Base-by-base conservation (phyloP, 2,888 invertebrate species). In the Calameuta filiformis region DNA sequence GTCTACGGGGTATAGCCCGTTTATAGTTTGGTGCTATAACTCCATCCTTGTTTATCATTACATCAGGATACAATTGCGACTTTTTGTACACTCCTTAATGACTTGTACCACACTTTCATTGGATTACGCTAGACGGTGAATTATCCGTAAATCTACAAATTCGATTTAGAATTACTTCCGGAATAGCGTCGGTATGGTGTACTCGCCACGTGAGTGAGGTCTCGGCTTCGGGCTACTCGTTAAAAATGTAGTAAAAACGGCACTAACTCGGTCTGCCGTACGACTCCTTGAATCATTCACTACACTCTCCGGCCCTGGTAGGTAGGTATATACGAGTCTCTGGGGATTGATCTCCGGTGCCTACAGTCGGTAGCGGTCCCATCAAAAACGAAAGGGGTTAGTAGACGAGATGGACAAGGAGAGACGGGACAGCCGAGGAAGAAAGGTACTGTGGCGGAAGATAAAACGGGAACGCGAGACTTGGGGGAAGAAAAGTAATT, bases 401-500 rank as follows among this genome's bases (percentile, higher is more conserved):
- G 23, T 56, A 56, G 56, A 56, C 23, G 56, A 23, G 23, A 15
- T 23, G 56, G 56, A 56, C 56, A 56, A 23, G 56, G 56, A 56
- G 1, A 23, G 9, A 9, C 56, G 23, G 56, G 9, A 56, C 1
- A 23, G 56, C 23, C 15, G 9, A 23, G 56, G 56, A 56, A 23
- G 56, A 6, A 56, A 56, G 23, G 23, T 23, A 56, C 56, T 56
- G 56, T 75, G 56, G 34, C 69, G 76, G 75, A 69, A 73, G 34
- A 23, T n/a, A 76, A 69, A 74, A n/a, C 69, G 34, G 37, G 34
- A 68, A 68, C 15, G 12, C 15, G 75, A 75, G 75, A 73, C 35
- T 40, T 77, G 30, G 69, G 37, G 40, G 76, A 74, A 80, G 82
- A 84, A 84, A 85, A 87, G 85, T 86, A 87, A 87, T 87, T 85